A percentile compares a stretch with the other conserved stretches of the same genome.
Conservation (phyloP, 2,888 invertebrate genomes). For the Erebia ligea region DNA sequence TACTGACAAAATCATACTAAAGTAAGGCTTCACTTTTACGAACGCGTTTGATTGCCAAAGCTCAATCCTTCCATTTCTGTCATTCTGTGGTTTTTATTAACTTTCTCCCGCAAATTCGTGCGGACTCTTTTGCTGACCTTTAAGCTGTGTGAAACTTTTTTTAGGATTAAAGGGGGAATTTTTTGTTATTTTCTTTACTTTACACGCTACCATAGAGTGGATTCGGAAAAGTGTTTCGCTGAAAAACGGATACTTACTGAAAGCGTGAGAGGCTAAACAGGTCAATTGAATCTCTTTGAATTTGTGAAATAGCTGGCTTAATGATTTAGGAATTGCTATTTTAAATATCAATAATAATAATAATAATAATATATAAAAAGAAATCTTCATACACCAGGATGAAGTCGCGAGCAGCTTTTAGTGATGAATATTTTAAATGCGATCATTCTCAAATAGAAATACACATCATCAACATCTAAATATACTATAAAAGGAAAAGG, state of each 20-base stretch:
- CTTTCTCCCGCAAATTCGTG: slow-evolving; percentile 39
- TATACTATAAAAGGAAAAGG: no score
- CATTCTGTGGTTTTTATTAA: slow-evolving; percentile 38
- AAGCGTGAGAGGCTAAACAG: slow-evolving; percentile 9
- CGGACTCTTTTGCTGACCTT: slow-evolving; percentile 40
- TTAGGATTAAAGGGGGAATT: slow-evolving; percentile 26
- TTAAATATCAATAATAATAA: background rate
- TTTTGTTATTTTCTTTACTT: slow-evolving; percentile 24
- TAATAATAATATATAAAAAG: no score
- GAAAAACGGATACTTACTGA: slow-evolving; percentile 14
- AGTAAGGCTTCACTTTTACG: background rate
- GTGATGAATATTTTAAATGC: no score
- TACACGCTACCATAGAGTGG: slow-evolving; percentile 13
- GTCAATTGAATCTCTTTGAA: slow-evolving; percentile 8
- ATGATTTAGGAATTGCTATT: background rate
- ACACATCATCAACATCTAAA: no score
- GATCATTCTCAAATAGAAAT: no score
- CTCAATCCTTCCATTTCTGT: background rate
- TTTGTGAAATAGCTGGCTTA: background rate
- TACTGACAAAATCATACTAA: background rate
- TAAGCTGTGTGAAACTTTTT: slow-evolving; percentile 40
- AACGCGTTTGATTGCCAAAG: background rate
- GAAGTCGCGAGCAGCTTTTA: no score
- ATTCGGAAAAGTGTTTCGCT: slow-evolving; percentile 17
- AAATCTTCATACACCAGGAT: no score